Conservation (phyloP, 2,113 vertebrate genomes). For the Heterotis niloticus region DNA sequence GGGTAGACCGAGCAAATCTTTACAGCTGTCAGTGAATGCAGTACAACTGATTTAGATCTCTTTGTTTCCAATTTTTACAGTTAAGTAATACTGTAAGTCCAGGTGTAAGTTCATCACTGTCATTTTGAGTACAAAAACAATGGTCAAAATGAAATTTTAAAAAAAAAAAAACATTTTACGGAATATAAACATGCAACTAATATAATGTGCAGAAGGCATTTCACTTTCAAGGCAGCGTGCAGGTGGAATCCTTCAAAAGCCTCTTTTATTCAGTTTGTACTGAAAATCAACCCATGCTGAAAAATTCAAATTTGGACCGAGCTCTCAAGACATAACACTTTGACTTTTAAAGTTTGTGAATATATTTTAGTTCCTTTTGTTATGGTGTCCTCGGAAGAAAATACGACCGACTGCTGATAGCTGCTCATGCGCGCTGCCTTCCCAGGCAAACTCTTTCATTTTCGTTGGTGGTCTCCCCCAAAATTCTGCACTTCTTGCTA, state of each 20-base stretch:
- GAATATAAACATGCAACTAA: too few relatives aligned
- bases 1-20: background rate
- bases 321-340: background rate
- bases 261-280: too few relatives aligned
- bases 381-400: background rate
- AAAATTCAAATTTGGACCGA: background rate
- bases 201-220: too few relatives aligned
- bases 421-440: background rate
- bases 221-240: too few relatives aligned
- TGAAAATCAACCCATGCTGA: too few relatives aligned
- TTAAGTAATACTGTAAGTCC: too few relatives aligned
- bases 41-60: too few relatives aligned
- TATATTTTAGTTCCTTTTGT: conserved; percentile 7
- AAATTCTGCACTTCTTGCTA: background rate
- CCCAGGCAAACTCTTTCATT: background rate
- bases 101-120: too few relatives aligned
- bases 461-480: background rate
- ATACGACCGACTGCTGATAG: background rate
- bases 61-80: too few relatives aligned
- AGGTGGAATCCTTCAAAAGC: too few relatives aligned
- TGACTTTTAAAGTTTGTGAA: background rate
- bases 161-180: background rate
- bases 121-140: too few relatives aligned
- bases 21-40: background rate
- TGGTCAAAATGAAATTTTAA: background rate